Percentiles rank a stretch among this genome's conserved stretches.
phyloP scores from a whole-genome alignment of 2,113 vertebrate species.

The Eulemur macaco region DNA sequence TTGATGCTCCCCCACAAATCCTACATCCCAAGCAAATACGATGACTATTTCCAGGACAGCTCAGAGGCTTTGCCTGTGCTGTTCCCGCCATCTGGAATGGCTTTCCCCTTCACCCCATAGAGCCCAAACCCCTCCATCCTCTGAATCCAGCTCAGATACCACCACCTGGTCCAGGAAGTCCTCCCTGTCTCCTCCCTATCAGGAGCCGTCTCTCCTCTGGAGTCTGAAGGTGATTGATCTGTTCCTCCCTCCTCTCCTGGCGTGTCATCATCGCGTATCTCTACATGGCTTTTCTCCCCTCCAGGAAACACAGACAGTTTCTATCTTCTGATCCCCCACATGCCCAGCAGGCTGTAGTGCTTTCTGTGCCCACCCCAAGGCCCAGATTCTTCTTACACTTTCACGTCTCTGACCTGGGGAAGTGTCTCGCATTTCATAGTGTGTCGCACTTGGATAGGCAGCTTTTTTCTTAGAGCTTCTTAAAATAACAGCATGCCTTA shows the following conservation, averaged over 20 bases:
- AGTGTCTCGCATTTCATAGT: not conserved
- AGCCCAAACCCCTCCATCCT: not conserved
- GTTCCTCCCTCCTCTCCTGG: accelerated
- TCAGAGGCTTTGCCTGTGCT: not conserved
- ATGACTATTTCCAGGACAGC: not conserved
- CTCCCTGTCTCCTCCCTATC: not conserved
- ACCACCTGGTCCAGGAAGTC: not conserved
- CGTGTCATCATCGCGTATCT: not conserved
- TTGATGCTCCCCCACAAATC: not conserved
- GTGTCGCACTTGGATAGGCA: not conserved
- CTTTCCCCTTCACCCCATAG: not conserved
- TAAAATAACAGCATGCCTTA: not conserved
- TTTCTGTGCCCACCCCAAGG: no score
- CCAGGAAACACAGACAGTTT: not conserved
- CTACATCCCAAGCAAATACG: not conserved
- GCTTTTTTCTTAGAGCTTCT: not conserved
- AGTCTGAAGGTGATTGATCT: not conserved
- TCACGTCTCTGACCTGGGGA: not conserved
- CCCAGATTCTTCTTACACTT: not conserved
- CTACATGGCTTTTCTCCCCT: not conserved
- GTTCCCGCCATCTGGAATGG: no score
- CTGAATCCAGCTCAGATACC: not conserved
- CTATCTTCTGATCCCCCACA: accelerated
- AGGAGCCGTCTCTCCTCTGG: not conserved
- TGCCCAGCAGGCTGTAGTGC: not conserved